A percentile compares a stretch with the other conserved stretches of the same genome.
Evolutionary conservation across 2,113 vertebrate species (phyloP).

Genomic region (Lepisosteus osseus): DNA sequence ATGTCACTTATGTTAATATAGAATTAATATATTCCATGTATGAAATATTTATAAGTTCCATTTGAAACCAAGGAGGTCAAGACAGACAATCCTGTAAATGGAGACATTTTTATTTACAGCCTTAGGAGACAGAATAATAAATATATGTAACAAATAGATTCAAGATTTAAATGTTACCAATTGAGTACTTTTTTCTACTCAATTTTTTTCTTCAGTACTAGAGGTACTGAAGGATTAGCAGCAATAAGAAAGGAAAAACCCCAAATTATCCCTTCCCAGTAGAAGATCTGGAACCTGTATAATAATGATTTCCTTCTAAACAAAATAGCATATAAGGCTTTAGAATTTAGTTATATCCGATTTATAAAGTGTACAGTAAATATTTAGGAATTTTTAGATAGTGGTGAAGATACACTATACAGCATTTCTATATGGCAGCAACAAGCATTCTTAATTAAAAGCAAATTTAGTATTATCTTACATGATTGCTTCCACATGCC

Average conservation of each 20-base stretch:
- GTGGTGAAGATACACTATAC: neutral
- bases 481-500: neutral
- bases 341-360: too few species aligned
- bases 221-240: neutral
- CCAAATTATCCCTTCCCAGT: neutral
- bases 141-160: neutral
- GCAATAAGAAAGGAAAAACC: neutral
- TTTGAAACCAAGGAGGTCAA: neutral
- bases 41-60: neutral
- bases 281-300: neutral
- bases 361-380: too few species aligned
- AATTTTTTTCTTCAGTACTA: neutral
- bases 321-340: neutral
- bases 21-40: too few species aligned
- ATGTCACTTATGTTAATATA: too few species aligned
- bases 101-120: neutral
- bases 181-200: neutral
- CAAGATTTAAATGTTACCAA: neutral
- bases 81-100: neutral
- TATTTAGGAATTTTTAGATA: too few species aligned
- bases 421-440: neutral
- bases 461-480: neutral
- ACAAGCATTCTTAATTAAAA: neutral
- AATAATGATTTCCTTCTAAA: constrained; percentile 16
- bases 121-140: neutral